Percentiles rank a stretch among this genome's conserved stretches.
phyloP scores from a whole-genome alignment of 2,888 invertebrate species.

The Sylvicola fuscatus region DNA sequence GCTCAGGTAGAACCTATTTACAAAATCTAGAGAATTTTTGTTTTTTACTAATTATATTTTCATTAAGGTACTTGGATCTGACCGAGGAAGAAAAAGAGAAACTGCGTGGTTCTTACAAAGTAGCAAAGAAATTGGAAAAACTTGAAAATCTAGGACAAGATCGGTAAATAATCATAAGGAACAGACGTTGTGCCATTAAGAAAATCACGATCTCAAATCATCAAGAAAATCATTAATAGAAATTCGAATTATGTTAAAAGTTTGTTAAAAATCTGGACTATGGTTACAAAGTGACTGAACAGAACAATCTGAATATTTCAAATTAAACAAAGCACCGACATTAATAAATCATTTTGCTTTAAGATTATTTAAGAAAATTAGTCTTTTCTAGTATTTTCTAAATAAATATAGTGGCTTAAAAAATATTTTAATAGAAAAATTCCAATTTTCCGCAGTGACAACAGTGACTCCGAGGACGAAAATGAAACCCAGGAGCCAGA shows the following conservation, averaged over 20 bases:
- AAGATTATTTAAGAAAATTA: no score
- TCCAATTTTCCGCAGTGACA: conserved; percentile 29
- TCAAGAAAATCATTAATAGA: no score
- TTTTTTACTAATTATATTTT: neutral
- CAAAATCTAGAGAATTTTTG: neutral
- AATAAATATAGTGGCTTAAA: neutral
- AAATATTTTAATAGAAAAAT: conserved; percentile 1
- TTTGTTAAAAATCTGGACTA: no score
- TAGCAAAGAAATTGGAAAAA: conserved; percentile 80
- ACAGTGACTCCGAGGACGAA: conserved; percentile 52
- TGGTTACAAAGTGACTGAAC: no score
- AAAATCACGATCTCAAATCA: no score
- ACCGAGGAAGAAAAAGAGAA: conserved; percentile 87
- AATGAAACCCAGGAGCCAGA: conserved; percentile 51
- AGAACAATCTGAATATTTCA: no score
- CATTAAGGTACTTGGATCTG: conserved; percentile 59
- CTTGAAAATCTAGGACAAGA: conserved; percentile 62
- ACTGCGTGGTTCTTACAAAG: conserved; percentile 75
- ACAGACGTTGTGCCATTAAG: no score
- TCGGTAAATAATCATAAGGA: no score
- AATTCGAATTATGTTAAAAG: no score
- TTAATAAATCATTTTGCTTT: no score
- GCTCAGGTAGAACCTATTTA: conserved; percentile 32
- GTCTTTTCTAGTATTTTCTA: conserved; percentile 5
- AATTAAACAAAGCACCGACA: no score